Conservation (phyloP, 2,113 vertebrate species). For the Actenoides lindsayi region DNA sequence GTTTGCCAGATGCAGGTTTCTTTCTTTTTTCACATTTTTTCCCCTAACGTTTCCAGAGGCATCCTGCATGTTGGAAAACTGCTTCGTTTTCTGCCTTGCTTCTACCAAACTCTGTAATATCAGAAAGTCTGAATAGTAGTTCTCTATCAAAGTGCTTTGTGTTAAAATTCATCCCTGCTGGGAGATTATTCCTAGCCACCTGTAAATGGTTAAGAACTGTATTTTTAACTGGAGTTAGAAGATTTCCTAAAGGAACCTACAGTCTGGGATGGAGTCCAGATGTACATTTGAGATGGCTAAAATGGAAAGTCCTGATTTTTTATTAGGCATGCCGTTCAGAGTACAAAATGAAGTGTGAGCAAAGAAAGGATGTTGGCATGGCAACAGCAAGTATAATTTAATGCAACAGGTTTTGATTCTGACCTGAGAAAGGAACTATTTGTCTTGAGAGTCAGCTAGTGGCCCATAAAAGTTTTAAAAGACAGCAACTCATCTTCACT, state of each 20-base stretch:
- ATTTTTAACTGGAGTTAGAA: conserved; percentile 41
- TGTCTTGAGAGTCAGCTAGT: conserved; percentile 26
- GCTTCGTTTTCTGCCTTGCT: neutral
- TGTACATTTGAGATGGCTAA: conserved; percentile 60
- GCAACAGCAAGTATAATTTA: conserved; percentile 58
- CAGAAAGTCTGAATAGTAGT: neutral
- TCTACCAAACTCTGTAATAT: neutral
- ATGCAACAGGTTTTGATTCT: conserved; percentile 54
- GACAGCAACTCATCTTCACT: neutral
- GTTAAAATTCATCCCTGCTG: conserved; percentile 20
- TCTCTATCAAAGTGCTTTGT: neutral
- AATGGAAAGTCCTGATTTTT: conserved; percentile 64
- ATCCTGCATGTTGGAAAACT: neutral
- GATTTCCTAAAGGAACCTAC: conserved; percentile 58
- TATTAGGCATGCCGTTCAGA: conserved; percentile 60
- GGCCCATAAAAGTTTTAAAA: conserved; percentile 49
- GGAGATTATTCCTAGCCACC: neutral
- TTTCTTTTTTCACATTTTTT: neutral
- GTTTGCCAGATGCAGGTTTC: neutral
- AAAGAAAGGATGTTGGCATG: conserved; percentile 45
- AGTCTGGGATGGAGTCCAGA: conserved; percentile 58
- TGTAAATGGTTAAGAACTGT: conserved; percentile 41
- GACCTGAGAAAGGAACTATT: conserved; percentile 53
- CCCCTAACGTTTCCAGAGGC: neutral
- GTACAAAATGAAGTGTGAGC: conserved; percentile 55